Evolutionary conservation across 2,888 invertebrate species (phyloP), one percentile per base, ranked within the genome.

Genomic region (Hyposoter didymator): DNA sequence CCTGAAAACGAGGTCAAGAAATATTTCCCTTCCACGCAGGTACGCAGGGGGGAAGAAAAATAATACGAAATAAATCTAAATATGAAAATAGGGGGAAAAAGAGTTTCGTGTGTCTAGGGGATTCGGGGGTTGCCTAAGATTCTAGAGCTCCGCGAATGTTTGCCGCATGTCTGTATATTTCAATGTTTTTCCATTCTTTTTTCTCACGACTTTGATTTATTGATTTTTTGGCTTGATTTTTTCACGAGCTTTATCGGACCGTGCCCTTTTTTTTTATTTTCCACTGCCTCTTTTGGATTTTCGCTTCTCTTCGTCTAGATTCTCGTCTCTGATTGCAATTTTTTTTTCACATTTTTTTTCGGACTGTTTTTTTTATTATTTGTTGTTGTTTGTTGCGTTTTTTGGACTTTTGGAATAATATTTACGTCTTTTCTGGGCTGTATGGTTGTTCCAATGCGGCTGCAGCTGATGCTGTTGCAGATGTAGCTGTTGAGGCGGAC

Each of bases 361-460:
- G 1, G 5, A 14, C 14, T 28, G 28, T 6, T 59, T 59, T 59
- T 22, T 55, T 55, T 8, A 17, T 49, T 17, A 39, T 7, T 87
- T 87, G 32, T 74, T 62, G 70, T 70, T 35, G 35, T 72, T 64
- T 88, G 85, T 83, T 86, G 28, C 28, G 28, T 89, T 87, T 87
- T 76, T 73, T 67, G 72, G 67, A 72, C 67, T 80, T 81, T 83
- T 88, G 90, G 88, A 73, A 89, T 91, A 92, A 94, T 94, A 94
- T 94, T 94, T 94, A 94, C 94, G 94, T 94, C 94, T 94, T 94
- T 94, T 94, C 91, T 94, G 94, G 92, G 94, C 90, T 90, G 92
- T 91, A 93, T 92, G 92, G 93, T 93, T 94, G 94, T 94, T 94
- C 94, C 94, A 94, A 91, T 94, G 94, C 91, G 92, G 93, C 92